Conservation (phyloP, 2,113 vertebrate species). For the Perccottus glenii region DNA sequence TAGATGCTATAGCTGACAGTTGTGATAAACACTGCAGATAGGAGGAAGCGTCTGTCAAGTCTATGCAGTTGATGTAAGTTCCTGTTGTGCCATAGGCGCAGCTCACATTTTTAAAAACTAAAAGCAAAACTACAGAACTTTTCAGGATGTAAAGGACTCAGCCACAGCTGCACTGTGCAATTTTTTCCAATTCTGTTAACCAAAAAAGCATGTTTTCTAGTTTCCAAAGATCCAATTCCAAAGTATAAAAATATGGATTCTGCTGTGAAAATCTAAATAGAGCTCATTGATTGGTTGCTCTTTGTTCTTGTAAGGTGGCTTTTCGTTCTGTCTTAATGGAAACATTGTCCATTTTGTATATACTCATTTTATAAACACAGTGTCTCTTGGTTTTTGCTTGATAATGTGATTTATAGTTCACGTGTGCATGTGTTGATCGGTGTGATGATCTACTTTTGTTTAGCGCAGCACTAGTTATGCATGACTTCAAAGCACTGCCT, state of each 20-base stretch:
- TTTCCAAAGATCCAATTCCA: no score
- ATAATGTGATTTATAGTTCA: not conserved
- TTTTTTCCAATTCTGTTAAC: no score
- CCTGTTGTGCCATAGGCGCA: conserved; percentile 18
- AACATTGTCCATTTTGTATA: not conserved
- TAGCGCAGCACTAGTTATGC: conserved; percentile 17
- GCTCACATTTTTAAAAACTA: no score
- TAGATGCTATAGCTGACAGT: conserved; percentile 22
- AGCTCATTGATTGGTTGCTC: not conserved
- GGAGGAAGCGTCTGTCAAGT: not conserved
- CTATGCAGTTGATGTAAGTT: conserved; percentile 15
- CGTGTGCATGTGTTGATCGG: not conserved
- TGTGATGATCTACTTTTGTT: conserved; percentile 16
- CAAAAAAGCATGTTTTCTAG: no score
- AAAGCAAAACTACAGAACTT: no score
- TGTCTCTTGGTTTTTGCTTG: not conserved
- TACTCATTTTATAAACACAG: not conserved
- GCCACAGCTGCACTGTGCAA: no score
- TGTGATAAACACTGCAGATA: conserved; percentile 28
- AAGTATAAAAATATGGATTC: no score
- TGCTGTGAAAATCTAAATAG: not conserved
- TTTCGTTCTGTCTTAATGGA: not conserved
- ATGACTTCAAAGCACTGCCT: conserved; percentile 30
- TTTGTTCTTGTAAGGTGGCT: not conserved
- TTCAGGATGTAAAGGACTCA: no score